phyloP scores from a whole-genome alignment of 2,113 vertebrate genomes.

The Centropus unirufus region DNA sequence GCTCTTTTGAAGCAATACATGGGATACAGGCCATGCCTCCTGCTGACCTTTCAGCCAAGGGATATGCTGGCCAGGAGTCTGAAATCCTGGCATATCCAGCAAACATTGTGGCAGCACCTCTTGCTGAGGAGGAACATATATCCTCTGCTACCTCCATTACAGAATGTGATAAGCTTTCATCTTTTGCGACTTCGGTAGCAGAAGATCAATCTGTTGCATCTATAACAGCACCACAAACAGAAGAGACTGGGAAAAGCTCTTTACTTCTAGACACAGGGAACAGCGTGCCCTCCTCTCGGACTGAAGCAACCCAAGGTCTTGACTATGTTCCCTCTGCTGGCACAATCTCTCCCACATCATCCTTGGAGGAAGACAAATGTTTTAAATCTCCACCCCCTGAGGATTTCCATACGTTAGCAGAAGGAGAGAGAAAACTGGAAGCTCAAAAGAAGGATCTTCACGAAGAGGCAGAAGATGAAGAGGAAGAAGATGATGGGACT shows the following conservation, averaged over 20 bases:
- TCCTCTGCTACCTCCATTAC: constrained; percentile 98
- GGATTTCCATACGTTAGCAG: constrained; percentile 84
- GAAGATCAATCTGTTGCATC: constrained; percentile 95
- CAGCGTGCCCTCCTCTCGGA: constrained; percentile 86
- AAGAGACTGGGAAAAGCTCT: constrained; percentile 90
- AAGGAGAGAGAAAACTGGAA: constrained; percentile 78
- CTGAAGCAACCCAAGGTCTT: constrained; percentile 90
- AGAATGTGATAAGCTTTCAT: constrained; percentile 96
- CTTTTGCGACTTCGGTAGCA: constrained; percentile 94
- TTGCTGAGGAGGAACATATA: constrained; percentile 96
- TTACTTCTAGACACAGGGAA: constrained; percentile 89
- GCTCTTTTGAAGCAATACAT: constrained; percentile 85
- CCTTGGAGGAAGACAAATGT: constrained; percentile 95
- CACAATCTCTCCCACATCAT: constrained; percentile 97
- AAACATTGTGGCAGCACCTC: constrained; percentile 90
- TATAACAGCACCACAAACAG: constrained; percentile 91
- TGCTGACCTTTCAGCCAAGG: constrained; percentile 78
- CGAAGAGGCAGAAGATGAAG: constrained; percentile 82
- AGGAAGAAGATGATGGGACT: constrained; percentile 86
- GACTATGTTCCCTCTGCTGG: constrained; percentile 95
- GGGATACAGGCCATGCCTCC: constrained; percentile 77
- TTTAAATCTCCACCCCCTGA: constrained; percentile 96
- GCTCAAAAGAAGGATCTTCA: constrained; percentile 59
- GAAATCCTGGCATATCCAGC: constrained; percentile 86
- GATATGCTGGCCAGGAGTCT: constrained; percentile 79